Conservation (phyloP, 2,113 vertebrate genomes). For the Halcyon malimbica region DNA sequence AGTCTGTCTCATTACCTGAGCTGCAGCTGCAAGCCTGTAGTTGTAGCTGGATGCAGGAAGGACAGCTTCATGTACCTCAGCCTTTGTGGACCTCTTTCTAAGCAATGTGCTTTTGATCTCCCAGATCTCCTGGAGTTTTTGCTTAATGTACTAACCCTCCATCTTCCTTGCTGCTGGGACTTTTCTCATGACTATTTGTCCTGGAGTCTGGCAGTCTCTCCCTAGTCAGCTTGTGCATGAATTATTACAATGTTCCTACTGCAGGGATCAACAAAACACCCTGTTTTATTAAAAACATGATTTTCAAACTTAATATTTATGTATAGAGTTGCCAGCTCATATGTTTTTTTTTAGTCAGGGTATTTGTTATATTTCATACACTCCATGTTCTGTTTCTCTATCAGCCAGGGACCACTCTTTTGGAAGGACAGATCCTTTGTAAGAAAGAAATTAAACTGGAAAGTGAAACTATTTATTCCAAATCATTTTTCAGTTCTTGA, state of each 20-base stretch:
- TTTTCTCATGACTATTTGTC: not conserved
- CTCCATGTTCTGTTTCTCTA: not conserved
- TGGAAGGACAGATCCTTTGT: not conserved
- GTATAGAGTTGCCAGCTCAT: not conserved
- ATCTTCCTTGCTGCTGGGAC: not conserved
- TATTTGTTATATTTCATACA: constrained; percentile 4
- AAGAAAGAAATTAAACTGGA: constrained; percentile 31
- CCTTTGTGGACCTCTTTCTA: not conserved
- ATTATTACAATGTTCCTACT: constrained; percentile 23
- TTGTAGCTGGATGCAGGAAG: not conserved
- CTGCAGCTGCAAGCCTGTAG: not conserved
- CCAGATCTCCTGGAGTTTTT: not conserved
- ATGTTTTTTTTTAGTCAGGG: not conserved
- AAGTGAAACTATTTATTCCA: not conserved
- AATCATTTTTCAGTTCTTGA: constrained; percentile 7
- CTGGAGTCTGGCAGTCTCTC: constrained; percentile 1
- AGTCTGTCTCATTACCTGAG: not conserved
- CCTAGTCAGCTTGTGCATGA: not conserved
- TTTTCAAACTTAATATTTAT: constrained; percentile 44
- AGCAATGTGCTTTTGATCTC: constrained; percentile 1
- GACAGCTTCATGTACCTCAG: not conserved
- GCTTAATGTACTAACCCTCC: not conserved
- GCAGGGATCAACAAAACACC: constrained; percentile 19
- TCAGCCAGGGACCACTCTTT: not conserved
- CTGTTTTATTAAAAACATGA: constrained; percentile 25